These are phyloP conservation scores for Prolemur simus DNA, from an alignment of 2,113 vertebrate species.

Conservation along the genomic window DNA sequence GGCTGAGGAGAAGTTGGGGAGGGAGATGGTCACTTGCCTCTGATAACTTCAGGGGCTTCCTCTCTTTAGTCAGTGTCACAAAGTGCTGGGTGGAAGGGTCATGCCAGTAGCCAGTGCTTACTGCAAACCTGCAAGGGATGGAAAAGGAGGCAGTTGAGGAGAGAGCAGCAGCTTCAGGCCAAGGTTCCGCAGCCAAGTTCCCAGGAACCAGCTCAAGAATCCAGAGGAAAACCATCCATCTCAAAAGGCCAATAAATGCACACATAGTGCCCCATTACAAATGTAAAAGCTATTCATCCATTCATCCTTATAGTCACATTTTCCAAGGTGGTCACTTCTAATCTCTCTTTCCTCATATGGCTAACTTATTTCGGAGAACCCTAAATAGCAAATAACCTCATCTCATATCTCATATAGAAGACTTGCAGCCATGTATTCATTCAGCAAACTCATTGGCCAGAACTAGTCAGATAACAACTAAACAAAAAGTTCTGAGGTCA, in stretches of 20 bases:
- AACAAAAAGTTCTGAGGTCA: not conserved
- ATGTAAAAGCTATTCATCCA: not conserved
- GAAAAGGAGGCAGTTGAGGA: not conserved
- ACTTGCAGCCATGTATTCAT: no score
- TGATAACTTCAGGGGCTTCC: constrained; percentile 97
- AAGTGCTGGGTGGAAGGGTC: constrained; percentile 96
- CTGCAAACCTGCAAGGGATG: constrained; percentile 89
- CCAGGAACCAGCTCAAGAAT: not conserved
- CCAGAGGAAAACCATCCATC: not conserved
- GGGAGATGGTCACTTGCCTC: constrained; percentile 85
- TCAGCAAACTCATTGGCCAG: not conserved
- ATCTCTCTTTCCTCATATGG: not conserved
- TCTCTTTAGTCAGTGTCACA: constrained; percentile 92
- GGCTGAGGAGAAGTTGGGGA: not conserved
- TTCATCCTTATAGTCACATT: not conserved
- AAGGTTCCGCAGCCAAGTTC: not conserved
- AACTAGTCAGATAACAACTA: not conserved
- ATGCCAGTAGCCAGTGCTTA: constrained; percentile 94
- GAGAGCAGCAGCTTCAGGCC: not conserved
- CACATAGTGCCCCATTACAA: no score
- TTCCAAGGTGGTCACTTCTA: not conserved
- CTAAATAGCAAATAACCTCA: no score
- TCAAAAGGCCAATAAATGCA: not conserved
- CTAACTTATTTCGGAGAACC: not conserved
- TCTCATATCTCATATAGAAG: no score